Base-by-base conservation (phyloP, 2,888 invertebrate genomes). In the Spodoptera picta region DNA sequence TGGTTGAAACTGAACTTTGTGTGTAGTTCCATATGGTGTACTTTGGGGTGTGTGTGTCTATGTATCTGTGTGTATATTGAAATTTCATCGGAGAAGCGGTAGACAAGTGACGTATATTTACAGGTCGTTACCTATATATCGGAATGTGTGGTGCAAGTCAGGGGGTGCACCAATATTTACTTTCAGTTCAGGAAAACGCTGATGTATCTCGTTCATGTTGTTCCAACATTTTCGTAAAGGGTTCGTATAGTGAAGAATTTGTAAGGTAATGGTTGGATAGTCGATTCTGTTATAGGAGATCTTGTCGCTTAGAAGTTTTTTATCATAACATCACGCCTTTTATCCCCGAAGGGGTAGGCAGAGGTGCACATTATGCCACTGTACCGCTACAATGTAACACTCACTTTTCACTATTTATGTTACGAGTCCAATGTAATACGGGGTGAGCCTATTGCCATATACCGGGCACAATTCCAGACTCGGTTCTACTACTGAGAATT, bases 31-130 rank as follows among this genome's bases (percentile, higher is more conserved):
- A n/a, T 77, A 73, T 50, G 55, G 77, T 77, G 27, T 31, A 50
- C 49, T 77, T 76, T 81, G 3, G 46, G 6, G 43, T 71, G 65
- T 14, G 43, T 4, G 54, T 58, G 46, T 70, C 68, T 77, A 73
- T 86, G 19, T 19, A 19, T 19, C 19, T 19, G 54, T 58, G 46
- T 70, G 69, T 77, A 73, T 86, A 87, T 89, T 86, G 89, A 87
- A 87, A 87, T 87, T 87, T 83, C 84, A 84, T 84, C 77, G 85
- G 69, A 80, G 81, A 79, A 79, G 57, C 74, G 69, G 77, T 70
- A 80, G 83, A 83, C 80, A 86, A 84, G 84, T 87, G 89, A 84
- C 85, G 81, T 72, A 72, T 77, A 81, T 80, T 85, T 70, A 83
- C 82, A 84, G 72, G 83, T 87, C 84, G 86, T 85, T 86, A 86